These are phyloP conservation scores for Cenopis cana DNA, from an alignment of 2,888 invertebrate genomes.

Conservation along the genomic window DNA sequence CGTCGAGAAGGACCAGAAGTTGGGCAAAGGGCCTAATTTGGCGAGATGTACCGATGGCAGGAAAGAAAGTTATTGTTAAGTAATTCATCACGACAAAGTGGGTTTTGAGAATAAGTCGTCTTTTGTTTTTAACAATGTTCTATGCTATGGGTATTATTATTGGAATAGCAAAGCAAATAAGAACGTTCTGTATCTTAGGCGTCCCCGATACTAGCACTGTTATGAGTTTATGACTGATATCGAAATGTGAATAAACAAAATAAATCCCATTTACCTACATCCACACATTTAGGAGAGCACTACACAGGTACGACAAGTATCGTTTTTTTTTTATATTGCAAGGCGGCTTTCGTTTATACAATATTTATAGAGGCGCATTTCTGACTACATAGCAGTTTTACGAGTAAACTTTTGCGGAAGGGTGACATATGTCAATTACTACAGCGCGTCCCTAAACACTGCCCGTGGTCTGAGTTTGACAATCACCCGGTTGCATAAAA, in stretches of 20 bases:
- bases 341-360: background rate
- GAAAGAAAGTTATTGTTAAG: conserved; percentile 29
- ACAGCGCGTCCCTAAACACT: conserved; percentile 24
- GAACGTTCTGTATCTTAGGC: background rate
- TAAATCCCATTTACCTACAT: background rate
- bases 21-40: conserved; percentile 53
- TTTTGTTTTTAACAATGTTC: conserved; percentile 25
- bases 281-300: background rate
- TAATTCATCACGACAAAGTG: conserved; percentile 21
- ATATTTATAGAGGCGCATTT: background rate
- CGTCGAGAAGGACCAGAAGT: conserved; percentile 50
- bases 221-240: background rate
- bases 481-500: conserved; percentile 36
- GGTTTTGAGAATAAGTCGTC: conserved; percentile 15
- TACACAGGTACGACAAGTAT: background rate
- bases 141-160: background rate
- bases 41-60: conserved; percentile 44
- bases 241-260: background rate
- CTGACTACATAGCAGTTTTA: conserved; percentile 15
- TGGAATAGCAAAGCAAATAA: background rate
- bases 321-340: background rate
- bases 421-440: conserved; percentile 42
- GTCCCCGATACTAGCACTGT: background rate
- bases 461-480: conserved; percentile 19
- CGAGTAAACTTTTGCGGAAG: conserved; percentile 15